Evolutionary conservation across 2,888 invertebrate species (phyloP).

Genomic region (Bimastos eiseni): DNA sequence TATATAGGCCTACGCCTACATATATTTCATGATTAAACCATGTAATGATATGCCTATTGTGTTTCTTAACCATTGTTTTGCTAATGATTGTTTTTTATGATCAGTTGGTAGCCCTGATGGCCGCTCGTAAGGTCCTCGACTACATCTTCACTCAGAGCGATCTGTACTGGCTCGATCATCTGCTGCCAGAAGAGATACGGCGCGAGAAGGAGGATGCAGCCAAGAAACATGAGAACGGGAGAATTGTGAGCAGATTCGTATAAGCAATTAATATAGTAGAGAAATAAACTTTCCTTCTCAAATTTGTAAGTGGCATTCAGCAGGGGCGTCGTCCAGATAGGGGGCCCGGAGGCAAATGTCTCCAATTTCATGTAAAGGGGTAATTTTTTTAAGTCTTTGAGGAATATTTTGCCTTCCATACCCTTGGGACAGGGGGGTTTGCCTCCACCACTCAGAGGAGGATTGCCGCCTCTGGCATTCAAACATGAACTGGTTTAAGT

Average conservation of each 20-base stretch:
- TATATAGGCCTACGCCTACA: too few species aligned
- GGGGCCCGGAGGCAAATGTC: too few species aligned
- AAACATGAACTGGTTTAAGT: neutral
- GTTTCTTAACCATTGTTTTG: too few species aligned
- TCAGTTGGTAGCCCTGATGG: slow-evolving; percentile 55
- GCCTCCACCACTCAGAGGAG: too few species aligned
- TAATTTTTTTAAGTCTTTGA: too few species aligned
- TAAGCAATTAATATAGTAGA: neutral
- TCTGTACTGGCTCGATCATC: slow-evolving; percentile 61
- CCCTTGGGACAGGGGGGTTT: too few species aligned
- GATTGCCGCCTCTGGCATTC: too few species aligned
- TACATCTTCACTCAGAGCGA: slow-evolving; percentile 59
- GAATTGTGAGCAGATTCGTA: neutral
- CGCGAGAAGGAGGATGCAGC: slow-evolving; percentile 54
- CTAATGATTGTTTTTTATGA: neutral
- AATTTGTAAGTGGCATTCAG: neutral
- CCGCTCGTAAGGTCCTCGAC: slow-evolving; percentile 59
- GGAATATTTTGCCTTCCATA: too few species aligned
- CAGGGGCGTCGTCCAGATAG: too few species aligned
- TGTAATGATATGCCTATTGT: too few species aligned
- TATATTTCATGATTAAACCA: too few species aligned
- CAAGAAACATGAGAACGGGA: neutral
- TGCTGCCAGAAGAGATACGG: slow-evolving; percentile 58
- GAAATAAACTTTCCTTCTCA: neutral
- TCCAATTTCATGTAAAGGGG: too few species aligned